These are phyloP conservation scores for Thalassaphorura encarpata DNA, from an alignment of 1,140 invertebrate species.

Conservation along the genomic window DNA sequence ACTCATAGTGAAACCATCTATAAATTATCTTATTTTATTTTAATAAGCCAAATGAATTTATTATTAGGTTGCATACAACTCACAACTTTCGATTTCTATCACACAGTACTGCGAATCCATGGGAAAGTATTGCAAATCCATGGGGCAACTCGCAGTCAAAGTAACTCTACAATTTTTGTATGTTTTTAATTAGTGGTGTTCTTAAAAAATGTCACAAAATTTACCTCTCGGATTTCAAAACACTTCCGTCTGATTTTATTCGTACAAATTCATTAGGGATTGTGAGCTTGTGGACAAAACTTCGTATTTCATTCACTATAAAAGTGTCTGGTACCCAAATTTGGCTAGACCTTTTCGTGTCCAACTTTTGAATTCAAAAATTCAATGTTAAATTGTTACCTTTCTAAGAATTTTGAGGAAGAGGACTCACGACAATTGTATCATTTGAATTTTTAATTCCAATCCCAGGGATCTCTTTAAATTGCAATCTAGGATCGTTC, in stretches of 20 bases:
- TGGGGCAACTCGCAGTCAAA: slow-evolving; percentile 49
- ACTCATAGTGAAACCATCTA: no score
- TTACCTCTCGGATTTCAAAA: slow-evolving; percentile 89
- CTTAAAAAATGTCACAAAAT: slow-evolving; percentile 28
- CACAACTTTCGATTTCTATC: slow-evolving; percentile 37
- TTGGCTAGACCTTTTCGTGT: not conserved
- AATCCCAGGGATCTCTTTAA: not conserved
- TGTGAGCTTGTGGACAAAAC: slow-evolving; percentile 84
- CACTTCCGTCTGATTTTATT: slow-evolving; percentile 84
- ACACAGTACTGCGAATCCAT: slow-evolving; percentile 40
- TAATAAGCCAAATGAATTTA: no score
- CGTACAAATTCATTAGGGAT: slow-evolving; percentile 94
- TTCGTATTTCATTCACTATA: slow-evolving; percentile 81
- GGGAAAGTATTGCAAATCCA: slow-evolving; percentile 51
- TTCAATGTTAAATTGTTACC: no score
- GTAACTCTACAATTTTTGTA: slow-evolving; percentile 54
- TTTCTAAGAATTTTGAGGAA: not conserved
- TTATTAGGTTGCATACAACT: not conserved
- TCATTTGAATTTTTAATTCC: not conserved
- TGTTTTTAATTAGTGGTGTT: not conserved
- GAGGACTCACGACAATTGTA: not conserved
- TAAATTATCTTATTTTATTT: no score
- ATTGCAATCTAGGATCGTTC: not conserved
- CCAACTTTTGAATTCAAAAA: not conserved
- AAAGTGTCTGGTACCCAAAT: slow-evolving; percentile 98